phyloP scores from a whole-genome alignment of 1,140 invertebrate species.

The Polyergus mexicanus region DNA sequence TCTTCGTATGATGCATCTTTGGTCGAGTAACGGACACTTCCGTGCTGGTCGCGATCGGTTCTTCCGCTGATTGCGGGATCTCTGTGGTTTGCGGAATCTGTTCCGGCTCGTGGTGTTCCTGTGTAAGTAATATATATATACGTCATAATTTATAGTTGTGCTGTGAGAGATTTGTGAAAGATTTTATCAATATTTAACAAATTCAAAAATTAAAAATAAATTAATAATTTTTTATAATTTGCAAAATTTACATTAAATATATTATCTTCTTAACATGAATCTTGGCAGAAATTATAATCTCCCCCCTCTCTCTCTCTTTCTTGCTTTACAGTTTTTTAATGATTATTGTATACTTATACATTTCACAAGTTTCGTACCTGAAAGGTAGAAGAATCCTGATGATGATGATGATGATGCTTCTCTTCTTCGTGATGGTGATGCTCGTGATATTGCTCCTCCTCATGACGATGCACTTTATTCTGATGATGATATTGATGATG shows the following conservation, averaged over 20 bases:
- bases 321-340: not conserved
- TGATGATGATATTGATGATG: slow-evolving; percentile 44
- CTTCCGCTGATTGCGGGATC: slow-evolving; percentile 53
- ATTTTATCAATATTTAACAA: not conserved
- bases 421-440: slow-evolving; percentile 38
- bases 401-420: slow-evolving; percentile 41
- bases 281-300: not conserved
- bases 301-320: too few relatives aligned
- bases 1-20: slow-evolving; percentile 68
- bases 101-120: slow-evolving; percentile 58
- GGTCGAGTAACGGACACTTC: slow-evolving; percentile 59
- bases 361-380: slow-evolving; percentile 48
- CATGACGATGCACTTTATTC: slow-evolving; percentile 39
- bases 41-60: slow-evolving; percentile 51
- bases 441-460: slow-evolving; percentile 18
- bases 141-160: not conserved
- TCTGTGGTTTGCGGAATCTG: slow-evolving; percentile 59
- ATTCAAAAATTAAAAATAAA: not conserved
- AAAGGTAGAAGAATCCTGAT: slow-evolving; percentile 23
- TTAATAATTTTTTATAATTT: not conserved
- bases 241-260: not conserved
- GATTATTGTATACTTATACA: not conserved
- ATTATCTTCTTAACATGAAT: not conserved
- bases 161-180: not conserved
- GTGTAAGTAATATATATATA: not conserved